Evolutionary conservation across 2,113 vertebrate species (phyloP).

Genomic region (Naja naja): DNA sequence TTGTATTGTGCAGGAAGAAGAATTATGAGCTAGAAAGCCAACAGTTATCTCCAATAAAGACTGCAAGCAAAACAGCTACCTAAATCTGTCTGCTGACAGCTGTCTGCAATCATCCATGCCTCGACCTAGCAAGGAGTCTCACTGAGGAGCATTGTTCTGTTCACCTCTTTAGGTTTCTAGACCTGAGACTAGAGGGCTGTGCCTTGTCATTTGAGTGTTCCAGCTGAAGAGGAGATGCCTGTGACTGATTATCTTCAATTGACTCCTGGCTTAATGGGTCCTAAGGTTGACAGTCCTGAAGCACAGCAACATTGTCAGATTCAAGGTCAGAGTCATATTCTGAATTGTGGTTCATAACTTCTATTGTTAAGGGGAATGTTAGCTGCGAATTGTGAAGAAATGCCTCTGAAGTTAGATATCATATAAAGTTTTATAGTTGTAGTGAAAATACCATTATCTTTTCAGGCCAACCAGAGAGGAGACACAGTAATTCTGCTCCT

Average conservation of each 20-base stretch:
- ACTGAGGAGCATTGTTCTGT: not conserved
- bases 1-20: not conserved
- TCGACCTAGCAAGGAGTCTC: not conserved
- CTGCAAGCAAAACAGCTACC: not conserved
- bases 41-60: not conserved
- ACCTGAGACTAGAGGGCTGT: not conserved
- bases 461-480: not conserved
- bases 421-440: not conserved
- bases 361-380: not conserved
- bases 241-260: not conserved
- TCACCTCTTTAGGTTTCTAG: not conserved
- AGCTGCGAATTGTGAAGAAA: not conserved
- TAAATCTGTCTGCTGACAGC: not conserved
- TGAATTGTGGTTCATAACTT: not conserved
- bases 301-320: not conserved
- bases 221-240: not conserved
- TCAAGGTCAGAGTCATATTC: not conserved
- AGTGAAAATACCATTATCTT: not conserved
- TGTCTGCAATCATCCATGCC: not conserved
- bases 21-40: not conserved
- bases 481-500: not conserved
- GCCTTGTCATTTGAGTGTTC: not conserved
- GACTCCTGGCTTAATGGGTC: not conserved
- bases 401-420: not conserved
- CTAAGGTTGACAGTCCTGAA: not conserved